phyloP scores from a whole-genome alignment of 1,140 invertebrate genomes.

The Leucophenga varia region DNA sequence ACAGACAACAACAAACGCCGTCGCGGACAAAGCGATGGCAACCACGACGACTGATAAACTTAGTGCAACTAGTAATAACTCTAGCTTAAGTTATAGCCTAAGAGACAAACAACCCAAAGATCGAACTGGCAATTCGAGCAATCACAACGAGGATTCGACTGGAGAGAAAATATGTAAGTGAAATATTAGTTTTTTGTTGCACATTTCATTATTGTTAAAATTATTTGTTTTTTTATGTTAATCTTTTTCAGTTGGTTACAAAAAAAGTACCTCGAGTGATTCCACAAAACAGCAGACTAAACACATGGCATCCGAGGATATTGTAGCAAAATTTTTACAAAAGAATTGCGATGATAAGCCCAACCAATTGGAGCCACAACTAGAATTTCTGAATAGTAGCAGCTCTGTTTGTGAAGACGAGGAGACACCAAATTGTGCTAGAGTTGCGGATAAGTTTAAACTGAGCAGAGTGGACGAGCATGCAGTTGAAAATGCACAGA shows the following conservation, averaged over 20 bases:
- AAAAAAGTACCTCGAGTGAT: constrained; percentile 8
- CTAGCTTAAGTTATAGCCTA: constrained; percentile 46
- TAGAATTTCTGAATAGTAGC: constrained; percentile 46
- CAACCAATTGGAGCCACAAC: constrained; percentile 13
- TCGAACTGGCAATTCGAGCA: constrained; percentile 6
- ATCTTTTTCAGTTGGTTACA: constrained; percentile 15
- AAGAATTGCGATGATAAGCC: constrained; percentile 14
- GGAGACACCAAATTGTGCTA: constrained; percentile 8
- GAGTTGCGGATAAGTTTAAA: neutral
- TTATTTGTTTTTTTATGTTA: neutral
- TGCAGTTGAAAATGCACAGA: neutral
- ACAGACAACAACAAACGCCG: constrained; percentile 20
- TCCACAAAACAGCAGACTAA: constrained; percentile 3
- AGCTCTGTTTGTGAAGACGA: constrained; percentile 44
- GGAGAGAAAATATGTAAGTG: constrained; percentile 21
- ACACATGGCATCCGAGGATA: constrained; percentile 38
- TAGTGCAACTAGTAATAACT: constrained; percentile 51
- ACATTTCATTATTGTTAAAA: no score
- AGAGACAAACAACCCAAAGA: constrained; percentile 35
- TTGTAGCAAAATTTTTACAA: constrained; percentile 39
- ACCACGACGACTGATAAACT: constrained; percentile 43
- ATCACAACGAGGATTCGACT: constrained; percentile 12
- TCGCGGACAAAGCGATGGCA: constrained; percentile 18
- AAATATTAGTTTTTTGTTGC: neutral
- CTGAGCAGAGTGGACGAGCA: neutral